Evolutionary conservation across 2,113 vertebrate genomes (phyloP).

Genomic region (Mormyrus iriodes): DNA sequence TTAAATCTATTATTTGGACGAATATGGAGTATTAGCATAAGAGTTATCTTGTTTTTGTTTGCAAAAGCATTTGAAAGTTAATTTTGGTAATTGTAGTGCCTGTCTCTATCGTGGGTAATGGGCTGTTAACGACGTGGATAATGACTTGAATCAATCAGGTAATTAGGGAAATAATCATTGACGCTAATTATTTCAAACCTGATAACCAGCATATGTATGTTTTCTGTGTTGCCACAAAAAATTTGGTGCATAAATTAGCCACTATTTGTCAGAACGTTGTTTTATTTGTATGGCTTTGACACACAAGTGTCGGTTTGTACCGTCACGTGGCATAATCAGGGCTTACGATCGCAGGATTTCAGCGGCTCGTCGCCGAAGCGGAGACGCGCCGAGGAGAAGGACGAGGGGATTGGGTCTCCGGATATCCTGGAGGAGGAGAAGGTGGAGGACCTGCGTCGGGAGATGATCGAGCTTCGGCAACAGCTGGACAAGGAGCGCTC

Average conservation of each 20-base stretch:
- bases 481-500: constrained; percentile 97
- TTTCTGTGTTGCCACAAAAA: background rate
- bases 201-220: background rate
- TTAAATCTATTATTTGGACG: background rate
- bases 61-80: background rate
- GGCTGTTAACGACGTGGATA: background rate
- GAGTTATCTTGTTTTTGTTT: background rate
- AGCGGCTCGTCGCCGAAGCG: constrained; percentile 93
- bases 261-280: background rate
- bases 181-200: background rate
- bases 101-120: background rate
- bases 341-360: constrained; percentile 68
- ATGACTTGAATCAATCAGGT: background rate
- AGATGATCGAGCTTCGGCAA: constrained; percentile 95
- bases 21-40: background rate
- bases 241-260: background rate
- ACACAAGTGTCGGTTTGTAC: background rate
- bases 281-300: background rate
- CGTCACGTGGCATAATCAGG: background rate
- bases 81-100: background rate
- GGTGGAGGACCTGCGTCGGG: constrained; percentile 81
- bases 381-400: constrained; percentile 92
- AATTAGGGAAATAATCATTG: background rate
- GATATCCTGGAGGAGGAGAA: constrained; percentile 98
- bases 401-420: constrained; percentile 94